A percentile compares a stretch with the other conserved stretches of the same genome.
These are phyloP conservation scores for Lamellibrachia luymesi DNA, from an alignment of 1,140 invertebrate species.

Conservation along the genomic window DNA sequence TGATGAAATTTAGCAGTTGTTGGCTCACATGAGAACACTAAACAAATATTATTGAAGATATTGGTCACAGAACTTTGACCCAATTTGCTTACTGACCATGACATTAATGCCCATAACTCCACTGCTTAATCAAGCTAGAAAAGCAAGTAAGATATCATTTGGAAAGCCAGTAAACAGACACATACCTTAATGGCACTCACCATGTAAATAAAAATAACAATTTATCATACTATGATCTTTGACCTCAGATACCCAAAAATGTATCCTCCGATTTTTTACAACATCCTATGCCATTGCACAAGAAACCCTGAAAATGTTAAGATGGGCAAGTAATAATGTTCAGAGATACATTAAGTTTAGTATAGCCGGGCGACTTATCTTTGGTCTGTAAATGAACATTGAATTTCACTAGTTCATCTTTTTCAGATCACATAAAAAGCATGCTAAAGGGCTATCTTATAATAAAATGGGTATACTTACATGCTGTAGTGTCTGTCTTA, in stretches of 20 bases:
- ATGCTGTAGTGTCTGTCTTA: neutral
- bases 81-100: neutral
- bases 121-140: slow-evolving; percentile 4
- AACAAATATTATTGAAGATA: slow-evolving; percentile 4
- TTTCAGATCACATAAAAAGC: slow-evolving; percentile 11
- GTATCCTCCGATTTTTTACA: slow-evolving; percentile 10
- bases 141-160: slow-evolving; percentile 9
- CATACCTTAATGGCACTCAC: neutral
- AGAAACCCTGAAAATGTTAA: slow-evolving; percentile 15
- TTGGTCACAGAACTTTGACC: slow-evolving; percentile 16
- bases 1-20: slow-evolving; percentile 12
- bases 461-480: neutral
- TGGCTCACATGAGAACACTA: slow-evolving; percentile 6
- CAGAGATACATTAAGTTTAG: slow-evolving; percentile 13
- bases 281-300: slow-evolving; percentile 10
- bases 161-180: slow-evolving; percentile 13
- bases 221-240: slow-evolving; percentile 2
- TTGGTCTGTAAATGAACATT: neutral
- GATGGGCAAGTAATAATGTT: slow-evolving; percentile 17
- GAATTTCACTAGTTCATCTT: slow-evolving; percentile 9
- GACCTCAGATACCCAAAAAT: slow-evolving; percentile 15
- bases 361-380: neutral
- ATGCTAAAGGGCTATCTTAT: neutral
- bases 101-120: slow-evolving; percentile 8
- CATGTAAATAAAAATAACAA: neutral